These are phyloP conservation scores for Semaprochilodus insignis DNA, from an alignment of 2,797 vertebrate species.

Conservation along the genomic window DNA sequence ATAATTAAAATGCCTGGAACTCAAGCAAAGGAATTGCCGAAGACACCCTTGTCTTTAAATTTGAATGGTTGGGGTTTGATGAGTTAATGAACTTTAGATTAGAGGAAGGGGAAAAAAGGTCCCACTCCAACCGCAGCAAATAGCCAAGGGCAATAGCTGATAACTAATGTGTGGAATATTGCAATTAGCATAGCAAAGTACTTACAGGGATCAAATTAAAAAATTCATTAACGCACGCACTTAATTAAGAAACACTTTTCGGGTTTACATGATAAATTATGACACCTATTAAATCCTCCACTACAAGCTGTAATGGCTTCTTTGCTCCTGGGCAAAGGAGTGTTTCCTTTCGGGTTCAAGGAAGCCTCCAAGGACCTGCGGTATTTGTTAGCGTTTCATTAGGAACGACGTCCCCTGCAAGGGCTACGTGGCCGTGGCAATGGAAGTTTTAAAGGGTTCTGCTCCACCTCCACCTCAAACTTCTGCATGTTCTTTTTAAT, in stretches of 20 bases:
- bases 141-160: slow-evolving; percentile 99
- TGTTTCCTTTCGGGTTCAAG: slow-evolving; percentile 87
- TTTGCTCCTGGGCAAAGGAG: slow-evolving; percentile 89
- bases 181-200: slow-evolving; percentile 99
- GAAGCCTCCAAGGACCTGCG: slow-evolving; percentile 83
- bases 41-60: slow-evolving; percentile 53
- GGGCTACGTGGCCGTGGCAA: slow-evolving; percentile 49
- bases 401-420: slow-evolving; percentile 77
- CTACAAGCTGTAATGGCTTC: slow-evolving; percentile 94
- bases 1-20: slow-evolving; percentile 10
- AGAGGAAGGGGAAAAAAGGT: slow-evolving; percentile 74
- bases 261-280: slow-evolving; percentile 99
- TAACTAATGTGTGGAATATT: slow-evolving; percentile 99
- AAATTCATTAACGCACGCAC: slow-evolving; percentile 99
- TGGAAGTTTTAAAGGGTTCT: slow-evolving; percentile 13
- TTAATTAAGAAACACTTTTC: slow-evolving; percentile 99
- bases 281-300: slow-evolving; percentile 99
- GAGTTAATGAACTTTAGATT: slow-evolving; percentile 90
- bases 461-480: slow-evolving; percentile 39
- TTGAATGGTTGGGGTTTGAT: slow-evolving; percentile 61
- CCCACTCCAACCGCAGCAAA: slow-evolving; percentile 90
- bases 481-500: slow-evolving; percentile 67
- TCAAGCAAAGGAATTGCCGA: slow-evolving; percentile 32
- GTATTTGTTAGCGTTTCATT: slow-evolving; percentile 81
- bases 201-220: slow-evolving; percentile 99